These are phyloP conservation scores for Amblyraja radiata DNA, from an alignment of 2,797 vertebrate genomes.

Conservation along the genomic window DNA sequence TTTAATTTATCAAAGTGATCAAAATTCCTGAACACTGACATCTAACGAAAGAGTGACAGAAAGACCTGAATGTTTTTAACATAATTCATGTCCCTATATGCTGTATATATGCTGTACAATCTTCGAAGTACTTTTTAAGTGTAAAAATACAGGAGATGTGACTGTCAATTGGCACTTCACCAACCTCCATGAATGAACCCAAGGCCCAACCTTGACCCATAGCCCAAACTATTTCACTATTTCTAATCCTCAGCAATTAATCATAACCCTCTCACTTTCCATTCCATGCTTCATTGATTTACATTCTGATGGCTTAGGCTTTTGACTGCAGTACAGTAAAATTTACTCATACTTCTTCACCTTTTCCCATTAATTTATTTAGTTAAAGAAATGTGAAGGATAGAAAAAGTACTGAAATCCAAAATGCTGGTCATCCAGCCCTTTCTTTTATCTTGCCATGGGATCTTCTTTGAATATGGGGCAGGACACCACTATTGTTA, in stretches of 20 bases:
- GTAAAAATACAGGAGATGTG: too few relatives aligned
- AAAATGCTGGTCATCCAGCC: background rate
- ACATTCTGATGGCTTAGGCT: background rate
- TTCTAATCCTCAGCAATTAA: too few relatives aligned
- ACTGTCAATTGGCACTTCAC: too few relatives aligned
- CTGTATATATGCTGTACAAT: too few relatives aligned
- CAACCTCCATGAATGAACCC: too few relatives aligned
- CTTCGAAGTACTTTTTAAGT: too few relatives aligned
- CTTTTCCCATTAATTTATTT: background rate
- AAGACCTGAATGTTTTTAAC: too few relatives aligned
- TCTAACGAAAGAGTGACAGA: too few relatives aligned
- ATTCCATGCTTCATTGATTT: background rate
- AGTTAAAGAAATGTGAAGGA: background rate
- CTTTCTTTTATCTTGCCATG: background rate
- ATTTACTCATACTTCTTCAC: background rate
- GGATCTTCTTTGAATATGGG: background rate
- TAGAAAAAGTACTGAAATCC: background rate
- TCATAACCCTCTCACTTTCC: background rate
- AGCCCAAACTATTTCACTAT: too few relatives aligned
- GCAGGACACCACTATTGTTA: background rate
- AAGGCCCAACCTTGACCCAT: too few relatives aligned
- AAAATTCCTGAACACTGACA: background rate
- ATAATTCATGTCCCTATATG: too few relatives aligned
- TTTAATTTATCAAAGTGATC: background rate
- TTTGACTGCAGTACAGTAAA: background rate